A percentile compares a stretch with the other conserved stretches of the same genome.
Evolutionary conservation across 2,797 vertebrate genomes (phyloP).

Genomic region (Peromyscus melanophrys): DNA sequence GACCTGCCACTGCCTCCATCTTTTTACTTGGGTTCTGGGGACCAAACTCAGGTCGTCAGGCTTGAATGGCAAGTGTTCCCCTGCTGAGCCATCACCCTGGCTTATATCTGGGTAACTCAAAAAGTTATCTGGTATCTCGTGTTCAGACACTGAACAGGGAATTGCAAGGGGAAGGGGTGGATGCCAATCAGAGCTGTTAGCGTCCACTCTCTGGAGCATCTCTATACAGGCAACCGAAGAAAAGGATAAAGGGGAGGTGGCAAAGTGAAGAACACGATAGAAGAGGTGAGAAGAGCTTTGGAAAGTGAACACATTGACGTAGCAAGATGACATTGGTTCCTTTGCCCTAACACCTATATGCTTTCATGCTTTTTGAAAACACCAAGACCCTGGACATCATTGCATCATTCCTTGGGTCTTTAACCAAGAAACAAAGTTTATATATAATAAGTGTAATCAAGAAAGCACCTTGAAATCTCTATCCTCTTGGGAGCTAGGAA

Average conservation of each 20-base stretch:
- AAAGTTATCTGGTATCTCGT: background rate
- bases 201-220: background rate
- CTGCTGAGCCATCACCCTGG: background rate
- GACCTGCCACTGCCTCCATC: background rate
- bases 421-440: slow-evolving; percentile 80
- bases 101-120: background rate
- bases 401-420: slow-evolving; percentile 71
- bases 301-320: background rate
- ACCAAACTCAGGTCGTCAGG: background rate
- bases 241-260: background rate
- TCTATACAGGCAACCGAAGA: background rate
- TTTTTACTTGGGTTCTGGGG: background rate
- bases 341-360: slow-evolving; percentile 24
- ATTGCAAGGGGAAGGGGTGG: background rate
- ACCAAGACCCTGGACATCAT: slow-evolving; percentile 61
- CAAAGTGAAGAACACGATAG: background rate
- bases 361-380: slow-evolving; percentile 50
- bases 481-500: slow-evolving; percentile 80
- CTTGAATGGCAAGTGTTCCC: background rate
- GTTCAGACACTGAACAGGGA: background rate
- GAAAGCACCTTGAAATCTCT: slow-evolving; percentile 82
- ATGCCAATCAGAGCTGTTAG: background rate
- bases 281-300: background rate
- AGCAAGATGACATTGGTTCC: slow-evolving; percentile 47
- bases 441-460: slow-evolving; percentile 79